Evolutionary conservation across 2,113 vertebrate genomes (phyloP).

Genomic region (Rhinolophus ferrumequinum): DNA sequence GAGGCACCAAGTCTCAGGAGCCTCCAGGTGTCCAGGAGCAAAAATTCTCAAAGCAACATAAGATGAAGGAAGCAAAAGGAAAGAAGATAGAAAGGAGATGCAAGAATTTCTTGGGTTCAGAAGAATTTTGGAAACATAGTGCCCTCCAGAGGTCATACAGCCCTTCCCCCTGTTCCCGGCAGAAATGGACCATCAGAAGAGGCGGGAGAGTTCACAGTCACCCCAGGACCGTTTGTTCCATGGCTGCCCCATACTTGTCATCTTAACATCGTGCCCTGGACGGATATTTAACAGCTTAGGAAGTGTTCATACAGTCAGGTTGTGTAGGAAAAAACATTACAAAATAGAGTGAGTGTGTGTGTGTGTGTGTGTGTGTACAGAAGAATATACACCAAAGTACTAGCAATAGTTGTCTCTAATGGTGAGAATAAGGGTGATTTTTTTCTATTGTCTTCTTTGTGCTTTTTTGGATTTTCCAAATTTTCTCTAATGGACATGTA

Average conservation of each 20-base stretch:
- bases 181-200: neutral
- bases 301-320: neutral
- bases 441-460: neutral
- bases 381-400: neutral
- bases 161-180: neutral
- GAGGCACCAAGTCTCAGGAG: neutral
- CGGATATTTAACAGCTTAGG: neutral
- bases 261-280: neutral
- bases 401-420: neutral
- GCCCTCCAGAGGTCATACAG: constrained; percentile 60
- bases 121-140: constrained; percentile 61
- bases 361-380: neutral
- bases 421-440: neutral
- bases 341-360: neutral
- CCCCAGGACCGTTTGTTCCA: neutral
- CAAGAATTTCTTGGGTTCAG: neutral
- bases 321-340: neutral
- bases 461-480: neutral
- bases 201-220: neutral
- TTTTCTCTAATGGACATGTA: neutral
- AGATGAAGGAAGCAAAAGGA: neutral
- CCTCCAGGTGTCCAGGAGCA: neutral
- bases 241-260: neutral
- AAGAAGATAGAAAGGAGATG: neutral
- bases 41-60: neutral